A percentile compares a stretch with the other conserved stretches of the same genome.
These are phyloP conservation scores for Andinoacara biseriatus DNA, from an alignment of 2,113 vertebrate species.

Conservation along the genomic window DNA sequence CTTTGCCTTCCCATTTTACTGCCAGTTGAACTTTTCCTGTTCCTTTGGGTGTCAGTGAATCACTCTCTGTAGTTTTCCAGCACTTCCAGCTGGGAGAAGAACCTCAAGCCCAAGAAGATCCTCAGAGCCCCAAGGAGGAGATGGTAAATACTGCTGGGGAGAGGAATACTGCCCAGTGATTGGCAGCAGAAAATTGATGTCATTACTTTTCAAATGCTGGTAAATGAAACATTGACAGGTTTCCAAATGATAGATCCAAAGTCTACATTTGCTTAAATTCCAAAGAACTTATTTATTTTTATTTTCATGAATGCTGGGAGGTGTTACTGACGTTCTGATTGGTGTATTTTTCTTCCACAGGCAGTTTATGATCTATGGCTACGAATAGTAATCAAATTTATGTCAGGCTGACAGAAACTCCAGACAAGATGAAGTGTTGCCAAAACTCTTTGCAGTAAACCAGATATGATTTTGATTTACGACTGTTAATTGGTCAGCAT, in stretches of 20 bases:
- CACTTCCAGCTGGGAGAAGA: neutral
- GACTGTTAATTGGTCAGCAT: neutral
- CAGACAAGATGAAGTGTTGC: neutral
- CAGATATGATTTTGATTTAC: constrained; percentile 23
- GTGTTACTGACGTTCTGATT: neutral
- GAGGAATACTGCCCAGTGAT: neutral
- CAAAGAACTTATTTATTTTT: neutral
- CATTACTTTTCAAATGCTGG: neutral
- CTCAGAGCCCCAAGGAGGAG: neutral
- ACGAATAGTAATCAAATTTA: neutral
- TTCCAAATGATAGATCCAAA: neutral
- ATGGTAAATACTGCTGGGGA: neutral
- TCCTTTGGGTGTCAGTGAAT: neutral
- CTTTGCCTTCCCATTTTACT: too few relatives aligned
- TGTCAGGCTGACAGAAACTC: neutral
- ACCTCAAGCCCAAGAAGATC: neutral
- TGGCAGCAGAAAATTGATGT: neutral
- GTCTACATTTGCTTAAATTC: neutral
- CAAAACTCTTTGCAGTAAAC: neutral
- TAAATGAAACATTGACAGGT: neutral
- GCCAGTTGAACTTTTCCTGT: neutral
- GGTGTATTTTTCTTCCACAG: neutral
- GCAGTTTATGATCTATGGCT: neutral
- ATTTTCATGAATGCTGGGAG: neutral
- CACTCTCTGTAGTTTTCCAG: neutral